phyloP scores from a whole-genome alignment of 1,140 invertebrate species.

The Rhagoletis zephyria region DNA sequence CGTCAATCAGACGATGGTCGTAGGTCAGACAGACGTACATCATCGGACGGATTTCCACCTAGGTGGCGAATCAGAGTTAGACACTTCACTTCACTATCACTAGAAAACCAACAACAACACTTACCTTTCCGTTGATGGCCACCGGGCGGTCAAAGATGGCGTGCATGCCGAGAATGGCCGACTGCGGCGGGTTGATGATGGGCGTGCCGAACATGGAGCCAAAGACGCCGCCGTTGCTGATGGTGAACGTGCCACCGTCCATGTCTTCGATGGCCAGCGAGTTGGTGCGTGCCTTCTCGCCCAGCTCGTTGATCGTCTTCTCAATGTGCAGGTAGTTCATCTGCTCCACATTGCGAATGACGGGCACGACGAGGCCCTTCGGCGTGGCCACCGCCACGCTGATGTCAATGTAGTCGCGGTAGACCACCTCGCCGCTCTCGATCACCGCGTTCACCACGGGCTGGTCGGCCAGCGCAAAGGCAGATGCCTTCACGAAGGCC shows the following conservation, averaged over 20 bases:
- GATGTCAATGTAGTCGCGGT: conserved; percentile 98
- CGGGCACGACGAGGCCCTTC: conserved; percentile 98
- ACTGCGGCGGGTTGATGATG: conserved; percentile 99
- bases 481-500: conserved; percentile 94
- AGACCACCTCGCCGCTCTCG: conserved; percentile 94
- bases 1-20: conserved; percentile 98
- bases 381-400: conserved; percentile 99
- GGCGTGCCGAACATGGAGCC: conserved; percentile 98
- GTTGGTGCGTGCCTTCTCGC: conserved; percentile 92
- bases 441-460: conserved; percentile 99
- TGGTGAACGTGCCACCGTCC: conserved; percentile 99
- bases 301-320: conserved; percentile 87
- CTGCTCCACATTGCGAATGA: conserved; percentile 93
- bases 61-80: no score
- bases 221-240: conserved; percentile 99
- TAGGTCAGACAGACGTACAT: conserved; percentile 99
- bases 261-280: conserved; percentile 97
- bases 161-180: conserved; percentile 99
- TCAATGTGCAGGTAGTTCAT: conserved; percentile 99
- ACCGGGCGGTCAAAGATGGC: conserved; percentile 96
- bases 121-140: conserved; percentile 95
- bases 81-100: no score
- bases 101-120: no score
- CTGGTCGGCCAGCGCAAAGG: conserved; percentile 94
- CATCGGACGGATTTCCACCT: no score